Evolutionary conservation across 2,113 vertebrate genomes (phyloP).

Genomic region (Oncorhynchus keta): DNA sequence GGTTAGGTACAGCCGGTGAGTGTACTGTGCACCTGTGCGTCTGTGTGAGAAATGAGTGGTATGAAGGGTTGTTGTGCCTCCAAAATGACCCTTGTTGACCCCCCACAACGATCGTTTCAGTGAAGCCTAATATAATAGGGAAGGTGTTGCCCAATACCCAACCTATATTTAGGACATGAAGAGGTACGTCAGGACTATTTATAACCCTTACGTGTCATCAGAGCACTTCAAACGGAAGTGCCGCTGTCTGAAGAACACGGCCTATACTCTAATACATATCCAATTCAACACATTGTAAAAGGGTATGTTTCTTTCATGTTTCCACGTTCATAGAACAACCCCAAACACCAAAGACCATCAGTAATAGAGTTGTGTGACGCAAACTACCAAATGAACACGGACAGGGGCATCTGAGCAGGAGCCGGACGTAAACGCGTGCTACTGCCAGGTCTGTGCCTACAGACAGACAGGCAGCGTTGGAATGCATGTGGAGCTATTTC

Average conservation of each 20-base stretch:
- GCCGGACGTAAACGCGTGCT: constrained; percentile 11
- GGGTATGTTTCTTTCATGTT: background rate
- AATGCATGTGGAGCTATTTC: constrained; percentile 20
- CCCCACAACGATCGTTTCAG: background rate
- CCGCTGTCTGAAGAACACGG: background rate
- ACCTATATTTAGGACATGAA: background rate
- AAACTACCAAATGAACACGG: background rate
- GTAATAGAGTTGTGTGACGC: background rate
- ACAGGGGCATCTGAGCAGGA: constrained; percentile 20
- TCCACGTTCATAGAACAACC: background rate
- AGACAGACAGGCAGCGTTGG: background rate
- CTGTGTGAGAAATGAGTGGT: constrained; percentile 23
- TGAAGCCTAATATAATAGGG: background rate
- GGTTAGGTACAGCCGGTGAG: background rate
- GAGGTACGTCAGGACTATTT: background rate
- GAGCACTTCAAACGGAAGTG: background rate
- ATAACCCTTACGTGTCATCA: background rate
- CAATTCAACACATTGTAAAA: no score
- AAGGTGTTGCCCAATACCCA: background rate
- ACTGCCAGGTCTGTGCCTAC: background rate
- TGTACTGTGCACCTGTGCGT: background rate
- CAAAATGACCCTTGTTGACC: no score
- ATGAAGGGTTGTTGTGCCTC: background rate
- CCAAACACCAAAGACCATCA: constrained; percentile 1
- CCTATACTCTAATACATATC: no score